A percentile compares a stretch with the other conserved stretches of the same genome.
These are phyloP conservation scores for Choristoneura rosaceana DNA, from an alignment of 2,888 invertebrate genomes.

Conservation along the genomic window DNA sequence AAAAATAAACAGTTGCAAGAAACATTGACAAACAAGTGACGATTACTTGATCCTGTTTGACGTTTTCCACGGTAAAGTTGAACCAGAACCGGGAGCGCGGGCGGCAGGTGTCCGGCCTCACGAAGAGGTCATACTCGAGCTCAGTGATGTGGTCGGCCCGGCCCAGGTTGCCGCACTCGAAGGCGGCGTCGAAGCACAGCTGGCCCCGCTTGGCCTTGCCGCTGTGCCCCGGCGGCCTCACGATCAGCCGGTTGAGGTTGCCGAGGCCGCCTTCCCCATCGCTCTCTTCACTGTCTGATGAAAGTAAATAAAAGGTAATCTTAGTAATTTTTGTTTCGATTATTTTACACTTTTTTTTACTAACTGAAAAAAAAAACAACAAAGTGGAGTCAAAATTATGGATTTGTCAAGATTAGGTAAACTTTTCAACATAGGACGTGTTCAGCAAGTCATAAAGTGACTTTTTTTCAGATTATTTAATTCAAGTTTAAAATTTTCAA, in stretches of 20 bases:
- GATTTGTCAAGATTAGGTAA: no score
- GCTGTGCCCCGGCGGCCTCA: slow-evolving; percentile 95
- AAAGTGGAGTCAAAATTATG: no score
- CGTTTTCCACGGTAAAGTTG: slow-evolving; percentile 99
- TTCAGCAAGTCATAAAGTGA: no score
- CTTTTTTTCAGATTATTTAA: no score
- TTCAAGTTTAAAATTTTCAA: no score
- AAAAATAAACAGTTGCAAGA: neutral
- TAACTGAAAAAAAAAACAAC: neutral
- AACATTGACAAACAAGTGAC: neutral
- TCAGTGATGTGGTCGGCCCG: slow-evolving; percentile 97
- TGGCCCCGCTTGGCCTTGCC: slow-evolving; percentile 98
- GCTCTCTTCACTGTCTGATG: slow-evolving; percentile 94
- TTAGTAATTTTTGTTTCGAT: neutral
- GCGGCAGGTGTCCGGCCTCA: slow-evolving; percentile 98
- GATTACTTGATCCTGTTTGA: slow-evolving; percentile 93
- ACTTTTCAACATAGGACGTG: no score
- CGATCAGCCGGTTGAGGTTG: slow-evolving; percentile 94
- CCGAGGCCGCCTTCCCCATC: slow-evolving; percentile 97
- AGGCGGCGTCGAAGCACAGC: slow-evolving; percentile 98
- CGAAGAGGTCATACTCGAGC: slow-evolving; percentile 97
- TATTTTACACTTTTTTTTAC: neutral
- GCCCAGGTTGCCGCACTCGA: slow-evolving; percentile 98
- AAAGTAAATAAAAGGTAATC: neutral
- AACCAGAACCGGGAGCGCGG: slow-evolving; percentile 98